phyloP scores from a whole-genome alignment of 2,888 invertebrate genomes.

The Criorhina ranunculi region DNA sequence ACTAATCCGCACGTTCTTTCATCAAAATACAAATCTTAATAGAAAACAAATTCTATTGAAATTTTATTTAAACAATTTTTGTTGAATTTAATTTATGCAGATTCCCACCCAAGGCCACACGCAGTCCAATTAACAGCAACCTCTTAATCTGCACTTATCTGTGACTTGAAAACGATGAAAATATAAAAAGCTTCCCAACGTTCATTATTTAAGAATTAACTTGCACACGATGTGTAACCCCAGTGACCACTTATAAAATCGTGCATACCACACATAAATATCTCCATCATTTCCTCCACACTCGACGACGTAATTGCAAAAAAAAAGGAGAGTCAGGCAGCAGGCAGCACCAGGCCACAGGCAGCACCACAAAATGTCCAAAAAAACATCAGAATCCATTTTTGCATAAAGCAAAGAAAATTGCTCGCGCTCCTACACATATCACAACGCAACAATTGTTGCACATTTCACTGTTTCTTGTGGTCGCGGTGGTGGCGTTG shows the following conservation, averaged over 20 bases:
- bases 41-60: conserved; percentile 1
- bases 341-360: neutral
- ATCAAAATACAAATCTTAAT: neutral
- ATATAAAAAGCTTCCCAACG: conserved; percentile 5
- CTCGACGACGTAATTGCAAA: conserved; percentile 47
- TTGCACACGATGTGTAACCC: conserved; percentile 29
- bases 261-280: conserved; percentile 67
- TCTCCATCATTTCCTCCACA: conserved; percentile 54
- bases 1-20: conserved; percentile 24
- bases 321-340: conserved; percentile 56
- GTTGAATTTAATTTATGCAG: conserved; percentile 20
- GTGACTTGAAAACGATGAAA: conserved; percentile 28
- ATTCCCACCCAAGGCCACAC: conserved; percentile 40
- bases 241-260: conserved; percentile 70
- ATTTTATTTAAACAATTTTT: neutral
- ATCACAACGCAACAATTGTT: conserved; percentile 70
- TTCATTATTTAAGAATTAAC: conserved; percentile 26
- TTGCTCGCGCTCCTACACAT: conserved; percentile 64
- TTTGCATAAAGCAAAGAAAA: conserved; percentile 67
- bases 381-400: conserved; percentile 68
- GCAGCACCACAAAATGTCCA: conserved; percentile 57
- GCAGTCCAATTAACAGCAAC: conserved; percentile 28
- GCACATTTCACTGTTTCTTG: conserved; percentile 58
- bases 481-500: conserved; percentile 57
- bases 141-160: conserved; percentile 15